Conservation (phyloP, 2,888 invertebrate genomes). For the Chymomyza amoena region DNA sequence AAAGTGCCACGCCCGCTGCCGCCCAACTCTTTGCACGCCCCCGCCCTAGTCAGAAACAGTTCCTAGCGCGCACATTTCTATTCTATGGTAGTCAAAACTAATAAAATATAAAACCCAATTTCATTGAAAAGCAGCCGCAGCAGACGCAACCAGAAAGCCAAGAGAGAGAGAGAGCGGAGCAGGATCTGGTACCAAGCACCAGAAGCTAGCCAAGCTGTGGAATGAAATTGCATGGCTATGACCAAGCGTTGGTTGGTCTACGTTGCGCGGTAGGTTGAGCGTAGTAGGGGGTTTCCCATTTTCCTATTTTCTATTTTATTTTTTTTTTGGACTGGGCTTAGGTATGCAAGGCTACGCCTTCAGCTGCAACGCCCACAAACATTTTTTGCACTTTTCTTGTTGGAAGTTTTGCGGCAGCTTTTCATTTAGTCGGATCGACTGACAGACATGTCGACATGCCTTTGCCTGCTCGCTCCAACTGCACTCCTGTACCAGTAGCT, state of each 20-base stretch:
- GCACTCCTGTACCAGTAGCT: constrained; percentile 1
- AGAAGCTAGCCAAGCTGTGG: neutral
- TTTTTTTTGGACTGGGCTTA: constrained; percentile 32
- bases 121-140: constrained; percentile 4
- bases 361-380: constrained; percentile 2
- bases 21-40: constrained; percentile 19
- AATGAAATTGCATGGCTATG: neutral
- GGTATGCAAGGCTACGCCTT: constrained; percentile 23
- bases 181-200: neutral
- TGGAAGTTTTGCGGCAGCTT: constrained; percentile 34
- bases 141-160: neutral
- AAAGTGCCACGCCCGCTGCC: constrained; percentile 59
- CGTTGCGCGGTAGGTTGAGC: neutral
- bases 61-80: neutral
- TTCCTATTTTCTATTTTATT: constrained; percentile 2
- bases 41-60: neutral
- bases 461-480: neutral
- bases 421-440: constrained; percentile 42
- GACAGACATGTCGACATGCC: constrained; percentile 1
- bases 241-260: neutral
- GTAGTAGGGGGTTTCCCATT: neutral
- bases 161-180: neutral
- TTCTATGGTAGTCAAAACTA: neutral
- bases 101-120: constrained; percentile 5
- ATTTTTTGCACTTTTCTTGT: neutral